These are phyloP conservation scores for Bambusicola thoracicus DNA, from an alignment of 2,113 vertebrate species.

Conservation along the genomic window DNA sequence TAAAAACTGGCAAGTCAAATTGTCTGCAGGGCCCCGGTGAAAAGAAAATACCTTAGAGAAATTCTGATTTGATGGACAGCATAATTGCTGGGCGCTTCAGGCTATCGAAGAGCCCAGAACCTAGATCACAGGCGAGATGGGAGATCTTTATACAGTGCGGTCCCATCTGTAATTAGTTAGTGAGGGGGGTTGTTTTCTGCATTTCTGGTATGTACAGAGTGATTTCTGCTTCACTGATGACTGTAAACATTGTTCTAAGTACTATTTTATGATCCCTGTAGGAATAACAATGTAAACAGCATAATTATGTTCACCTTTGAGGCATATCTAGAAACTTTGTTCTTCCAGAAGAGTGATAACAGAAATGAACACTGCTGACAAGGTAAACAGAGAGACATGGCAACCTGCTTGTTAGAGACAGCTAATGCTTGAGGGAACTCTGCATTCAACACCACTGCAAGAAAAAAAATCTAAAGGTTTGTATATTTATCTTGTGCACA, in stretches of 20 bases:
- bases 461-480: background rate
- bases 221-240: constrained; percentile 40
- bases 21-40: background rate
- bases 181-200: background rate
- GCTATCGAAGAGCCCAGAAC: background rate
- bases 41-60: constrained; percentile 1
- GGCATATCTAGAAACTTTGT: constrained; percentile 61
- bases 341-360: constrained; percentile 68
- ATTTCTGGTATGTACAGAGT: background rate
- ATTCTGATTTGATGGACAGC: background rate
- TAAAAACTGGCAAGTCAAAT: background rate
- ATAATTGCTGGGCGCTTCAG: background rate
- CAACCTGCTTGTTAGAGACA: constrained; percentile 45
- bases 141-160: background rate
- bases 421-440: constrained; percentile 44
- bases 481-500: background rate
- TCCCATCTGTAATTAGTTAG: constrained; percentile 19
- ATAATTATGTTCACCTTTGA: constrained; percentile 61
- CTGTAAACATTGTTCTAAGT: constrained; percentile 60
- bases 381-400: constrained; percentile 52
- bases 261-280: constrained; percentile 53
- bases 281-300: constrained; percentile 63
- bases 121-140: background rate
- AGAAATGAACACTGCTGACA: constrained; percentile 55
- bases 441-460: background rate